These are phyloP conservation scores for Unio delphinus DNA, from an alignment of 2,888 invertebrate species.

Conservation along the genomic window DNA sequence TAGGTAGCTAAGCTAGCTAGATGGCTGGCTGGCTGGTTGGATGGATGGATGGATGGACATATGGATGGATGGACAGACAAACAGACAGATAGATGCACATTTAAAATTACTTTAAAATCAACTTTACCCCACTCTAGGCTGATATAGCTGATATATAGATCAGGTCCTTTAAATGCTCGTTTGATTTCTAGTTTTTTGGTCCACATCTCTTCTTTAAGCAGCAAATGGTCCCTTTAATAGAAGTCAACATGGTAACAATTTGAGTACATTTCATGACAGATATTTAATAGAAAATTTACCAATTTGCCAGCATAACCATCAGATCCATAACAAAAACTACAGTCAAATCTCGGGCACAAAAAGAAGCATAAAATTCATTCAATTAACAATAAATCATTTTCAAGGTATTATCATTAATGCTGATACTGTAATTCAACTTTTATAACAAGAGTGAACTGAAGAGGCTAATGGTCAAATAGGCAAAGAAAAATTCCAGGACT, in stretches of 20 bases:
- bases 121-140: conserved; percentile 67
- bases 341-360: background rate
- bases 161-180: conserved; percentile 53
- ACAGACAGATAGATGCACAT: no score
- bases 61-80: no score
- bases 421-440: no score
- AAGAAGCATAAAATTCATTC: background rate
- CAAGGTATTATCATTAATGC: no score
- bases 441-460: no score
- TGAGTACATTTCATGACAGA: background rate
- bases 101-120: no score
- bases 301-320: background rate
- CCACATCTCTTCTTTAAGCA: conserved; percentile 52
- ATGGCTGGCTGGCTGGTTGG: no score
- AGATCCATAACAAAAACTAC: background rate
- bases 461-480: no score
- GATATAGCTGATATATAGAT: conserved; percentile 63
- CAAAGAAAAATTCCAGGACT: no score
- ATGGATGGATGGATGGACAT: no score
- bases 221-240: conserved; percentile 51
- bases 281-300: background rate
- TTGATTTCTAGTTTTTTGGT: conserved; percentile 53
- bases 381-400: no score
- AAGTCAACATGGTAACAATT: background rate
- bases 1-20: no score